Base-by-base conservation (phyloP, 2,113 vertebrate species). In the Hemibagrus wyckioides region DNA sequence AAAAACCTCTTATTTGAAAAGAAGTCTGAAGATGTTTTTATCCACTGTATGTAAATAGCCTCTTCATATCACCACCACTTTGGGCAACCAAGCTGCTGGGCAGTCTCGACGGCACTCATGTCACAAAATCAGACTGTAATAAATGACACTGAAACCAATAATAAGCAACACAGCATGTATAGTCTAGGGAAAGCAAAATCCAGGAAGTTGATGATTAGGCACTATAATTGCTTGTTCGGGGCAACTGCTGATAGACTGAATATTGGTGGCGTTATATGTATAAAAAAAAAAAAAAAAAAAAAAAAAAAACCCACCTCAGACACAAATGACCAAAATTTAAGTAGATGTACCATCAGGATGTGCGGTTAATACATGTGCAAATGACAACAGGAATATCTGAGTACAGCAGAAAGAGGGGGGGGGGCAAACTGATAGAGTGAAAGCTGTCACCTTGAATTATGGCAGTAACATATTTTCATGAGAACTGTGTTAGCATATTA, bases 401-500 rank as follows among this genome's bases (percentile, higher is more conserved):
- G 48, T 44, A 44, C 14, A 44, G 33, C 21, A 59, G 17, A 56
- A 57, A 71, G 15, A 6, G 25, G 13, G 21, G 21, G 36, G 56
- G 10, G 54, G 6, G 13, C 56, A 85, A 82, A 71, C 41, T 1
- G 77, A 77, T 48, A 39, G n/a, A 85, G 65, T 6, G 84, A 63
- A 63, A 63, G 39, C 81, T 77, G 85, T 52, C 54, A 25, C 8
- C 80, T 73, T 86, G 85, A 89, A 87, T 84, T 84, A 80, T 13
- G 44, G 33, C 33, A 67, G 84, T 76, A 59, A 86, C 77, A 50
- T 88, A 83, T 48, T 86, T 87, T 75, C 30, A 54, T 75, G 84
- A 84, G 76, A 30, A 50, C 76, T 56, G 44, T 84, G 39, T 85
- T 73, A 61, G 75, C 81, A 86, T 86, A 65, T 88, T 86, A 83